Conservation (phyloP, 1,140 invertebrate species). For the Wasmannia auropunctata region DNA sequence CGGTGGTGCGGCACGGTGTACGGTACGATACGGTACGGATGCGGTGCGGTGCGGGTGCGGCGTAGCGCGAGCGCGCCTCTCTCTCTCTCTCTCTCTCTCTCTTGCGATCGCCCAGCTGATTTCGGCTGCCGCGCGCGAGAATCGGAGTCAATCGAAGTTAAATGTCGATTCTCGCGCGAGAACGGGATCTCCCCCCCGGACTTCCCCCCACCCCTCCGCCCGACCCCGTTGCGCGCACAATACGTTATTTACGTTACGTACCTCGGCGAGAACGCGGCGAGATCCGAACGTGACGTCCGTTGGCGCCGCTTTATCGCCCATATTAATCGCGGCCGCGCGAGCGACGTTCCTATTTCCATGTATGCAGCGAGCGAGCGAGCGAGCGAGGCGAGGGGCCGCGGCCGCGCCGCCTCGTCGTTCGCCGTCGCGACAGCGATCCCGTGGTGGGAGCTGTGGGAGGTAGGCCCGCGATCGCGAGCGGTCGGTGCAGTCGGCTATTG, state of each 20-base stretch:
- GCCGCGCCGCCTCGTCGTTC: neutral
- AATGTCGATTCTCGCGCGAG: neutral
- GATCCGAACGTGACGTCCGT: conserved; percentile 10
- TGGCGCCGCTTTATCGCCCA: conserved; percentile 21
- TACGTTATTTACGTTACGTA: neutral
- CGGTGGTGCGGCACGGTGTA: neutral
- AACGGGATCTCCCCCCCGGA: neutral
- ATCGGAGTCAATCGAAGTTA: too few species aligned
- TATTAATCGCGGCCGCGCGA: conserved; percentile 11
- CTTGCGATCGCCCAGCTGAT: neutral
- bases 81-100: too few species aligned
- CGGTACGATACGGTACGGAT: too few species aligned
- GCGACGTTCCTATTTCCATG: conserved; percentile 26
- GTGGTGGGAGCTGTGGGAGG: neutral
- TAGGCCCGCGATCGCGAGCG: neutral
- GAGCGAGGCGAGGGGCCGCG: too few species aligned
- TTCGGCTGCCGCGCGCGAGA: neutral
- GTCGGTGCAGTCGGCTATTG: conserved; percentile 60
- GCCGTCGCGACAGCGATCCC: neutral
- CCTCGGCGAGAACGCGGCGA: neutral
- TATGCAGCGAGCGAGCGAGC: conserved; percentile 1
- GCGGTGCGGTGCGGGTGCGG: neutral
- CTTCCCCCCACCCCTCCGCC: neutral
- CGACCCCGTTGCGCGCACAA: too few species aligned
- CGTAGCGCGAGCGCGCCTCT: too few species aligned